These are phyloP conservation scores for Drepana falcataria DNA, from an alignment of 2,888 invertebrate species.

Conservation along the genomic window DNA sequence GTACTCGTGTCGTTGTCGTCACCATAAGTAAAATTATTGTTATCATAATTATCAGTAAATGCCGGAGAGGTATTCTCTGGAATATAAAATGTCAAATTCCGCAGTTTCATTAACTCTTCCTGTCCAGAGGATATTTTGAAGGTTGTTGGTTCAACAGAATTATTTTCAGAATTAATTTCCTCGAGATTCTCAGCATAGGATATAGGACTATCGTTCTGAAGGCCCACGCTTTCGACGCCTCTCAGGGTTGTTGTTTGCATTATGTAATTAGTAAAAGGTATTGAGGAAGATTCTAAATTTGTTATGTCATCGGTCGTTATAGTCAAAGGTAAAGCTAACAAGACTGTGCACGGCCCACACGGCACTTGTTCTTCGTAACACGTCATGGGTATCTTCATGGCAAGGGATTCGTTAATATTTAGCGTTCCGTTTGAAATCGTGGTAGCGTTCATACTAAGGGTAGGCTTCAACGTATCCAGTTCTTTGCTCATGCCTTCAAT, in stretches of 20 bases:
- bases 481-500: constrained; percentile 86
- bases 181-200: constrained; percentile 8
- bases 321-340: constrained; percentile 15
- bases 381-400: constrained; percentile 24
- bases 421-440: constrained; percentile 29
- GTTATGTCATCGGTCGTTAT: constrained; percentile 11
- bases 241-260: background rate
- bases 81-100: constrained; percentile 21
- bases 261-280: background rate
- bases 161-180: constrained; percentile 11
- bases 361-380: constrained; percentile 47
- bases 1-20: constrained; percentile 16
- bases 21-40: background rate
- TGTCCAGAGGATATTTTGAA: constrained; percentile 19
- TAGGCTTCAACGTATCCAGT: constrained; percentile 74
- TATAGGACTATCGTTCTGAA: background rate
- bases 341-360: constrained; percentile 48
- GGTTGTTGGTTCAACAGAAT: constrained; percentile 23
- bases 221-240: background rate
- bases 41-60: background rate
- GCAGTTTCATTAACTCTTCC: constrained; percentile 36
- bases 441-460: constrained; percentile 44
- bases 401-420: constrained; percentile 34
- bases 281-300: background rate
- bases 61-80: constrained; percentile 2